Conservation (phyloP, 2,888 invertebrate genomes). For the Mythimna ferrago region DNA sequence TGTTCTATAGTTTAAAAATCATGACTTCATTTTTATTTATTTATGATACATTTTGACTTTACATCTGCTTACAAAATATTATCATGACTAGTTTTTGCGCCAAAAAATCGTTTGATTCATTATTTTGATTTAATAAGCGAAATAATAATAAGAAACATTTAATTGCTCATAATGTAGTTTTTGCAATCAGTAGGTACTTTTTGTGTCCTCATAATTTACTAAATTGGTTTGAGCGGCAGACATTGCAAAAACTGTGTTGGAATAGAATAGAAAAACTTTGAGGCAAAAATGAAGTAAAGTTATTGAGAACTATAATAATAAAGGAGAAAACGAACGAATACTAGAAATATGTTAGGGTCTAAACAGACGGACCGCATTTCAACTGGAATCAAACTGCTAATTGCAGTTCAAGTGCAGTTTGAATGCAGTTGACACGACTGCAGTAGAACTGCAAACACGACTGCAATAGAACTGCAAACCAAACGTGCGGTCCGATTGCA, state of each 20-base stretch:
- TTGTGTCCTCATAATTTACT: conserved; percentile 6
- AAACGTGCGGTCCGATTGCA: no score
- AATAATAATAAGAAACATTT: conserved; percentile 31
- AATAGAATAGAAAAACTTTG: background rate
- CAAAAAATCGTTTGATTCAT: conserved; percentile 14
- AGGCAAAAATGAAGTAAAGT: background rate
- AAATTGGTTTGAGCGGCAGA: background rate
- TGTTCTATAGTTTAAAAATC: conserved; percentile 3
- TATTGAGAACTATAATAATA: no score
- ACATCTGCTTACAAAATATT: conserved; percentile 13
- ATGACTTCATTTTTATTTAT: background rate
- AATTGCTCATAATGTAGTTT: conserved; percentile 20
- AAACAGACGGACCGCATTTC: no score
- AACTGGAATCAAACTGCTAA: no score
- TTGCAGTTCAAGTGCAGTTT: no score
- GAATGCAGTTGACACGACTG: no score
- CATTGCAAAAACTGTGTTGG: conserved; percentile 6
- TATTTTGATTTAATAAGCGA: conserved; percentile 22
- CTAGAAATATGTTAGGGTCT: no score
- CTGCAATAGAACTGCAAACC: no score
- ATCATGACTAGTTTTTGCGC: conserved; percentile 28
- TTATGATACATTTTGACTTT: no score
- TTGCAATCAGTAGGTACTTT: conserved; percentile 4
- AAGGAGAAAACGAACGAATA: no score
- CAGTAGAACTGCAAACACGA: no score